Percentiles rank a stretch among this genome's conserved stretches.
phyloP scores from a whole-genome alignment of 2,113 vertebrate species.

The Stegastes partitus region DNA sequence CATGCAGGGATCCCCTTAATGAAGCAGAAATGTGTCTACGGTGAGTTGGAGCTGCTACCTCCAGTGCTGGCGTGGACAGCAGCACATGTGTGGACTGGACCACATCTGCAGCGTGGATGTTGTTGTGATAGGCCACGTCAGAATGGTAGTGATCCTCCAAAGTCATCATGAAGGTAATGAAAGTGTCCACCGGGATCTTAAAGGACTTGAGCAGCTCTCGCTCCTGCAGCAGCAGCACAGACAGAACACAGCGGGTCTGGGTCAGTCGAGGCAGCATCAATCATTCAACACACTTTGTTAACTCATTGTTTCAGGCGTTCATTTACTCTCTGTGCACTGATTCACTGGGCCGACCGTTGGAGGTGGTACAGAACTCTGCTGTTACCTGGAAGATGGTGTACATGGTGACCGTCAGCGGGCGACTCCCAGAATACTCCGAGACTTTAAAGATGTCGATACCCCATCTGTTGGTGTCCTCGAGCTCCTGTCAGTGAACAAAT shows the following conservation, averaged over 20 bases:
- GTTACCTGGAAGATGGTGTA: conserved; percentile 94
- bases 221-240: conserved; percentile 81
- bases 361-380: neutral
- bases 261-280: neutral
- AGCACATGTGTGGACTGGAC: conserved; percentile 93
- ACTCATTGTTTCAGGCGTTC: neutral
- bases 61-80: conserved; percentile 90
- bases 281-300: neutral
- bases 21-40: too few relatives aligned
- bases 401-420: conserved; percentile 91
- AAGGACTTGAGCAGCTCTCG: conserved; percentile 94
- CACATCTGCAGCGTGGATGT: conserved; percentile 93
- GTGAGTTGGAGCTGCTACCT: conserved; percentile 78
- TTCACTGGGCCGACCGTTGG: too few relatives aligned
- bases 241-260: neutral
- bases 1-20: neutral
- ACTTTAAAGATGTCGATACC: conserved; percentile 93
- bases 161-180: conserved; percentile 92
- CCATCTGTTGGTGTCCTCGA: conserved; percentile 92
- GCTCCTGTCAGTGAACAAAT: conserved; percentile 83
- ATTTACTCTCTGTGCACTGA: neutral
- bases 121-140: conserved; percentile 95
- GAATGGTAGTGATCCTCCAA: conserved; percentile 93
- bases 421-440: conserved; percentile 89
- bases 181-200: conserved; percentile 89